A percentile compares a stretch with the other conserved stretches of the same genome.
phyloP scores from a whole-genome alignment of 2,888 invertebrate species.

The Gymnoscelis rufifasciata region DNA sequence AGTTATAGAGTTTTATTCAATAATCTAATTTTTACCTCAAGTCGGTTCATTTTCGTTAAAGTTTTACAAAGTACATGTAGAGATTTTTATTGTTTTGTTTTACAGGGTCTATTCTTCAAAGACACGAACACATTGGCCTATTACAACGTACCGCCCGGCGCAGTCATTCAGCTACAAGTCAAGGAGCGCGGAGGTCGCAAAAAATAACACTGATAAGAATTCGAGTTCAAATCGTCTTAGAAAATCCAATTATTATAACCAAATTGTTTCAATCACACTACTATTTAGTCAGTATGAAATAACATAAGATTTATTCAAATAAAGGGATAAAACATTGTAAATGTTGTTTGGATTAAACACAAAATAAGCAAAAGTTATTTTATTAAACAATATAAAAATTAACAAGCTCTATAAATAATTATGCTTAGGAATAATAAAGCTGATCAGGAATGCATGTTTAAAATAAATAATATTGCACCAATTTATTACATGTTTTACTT shows the following conservation, averaged over 20 bases:
- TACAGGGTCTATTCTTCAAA: conserved; percentile 97
- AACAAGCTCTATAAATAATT: conserved; percentile 27
- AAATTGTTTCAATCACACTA: too few species aligned
- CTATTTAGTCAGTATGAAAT: too few species aligned
- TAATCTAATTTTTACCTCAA: too few species aligned
- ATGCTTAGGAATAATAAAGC: conserved; percentile 4
- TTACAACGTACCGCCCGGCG: conserved; percentile 94
- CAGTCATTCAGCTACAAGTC: conserved; percentile 91
- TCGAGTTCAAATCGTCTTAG: too few species aligned
- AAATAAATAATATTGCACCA: conserved; percentile 24
- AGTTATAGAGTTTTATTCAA: too few species aligned
- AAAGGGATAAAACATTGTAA: background rate
- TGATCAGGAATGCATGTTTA: conserved; percentile 25
- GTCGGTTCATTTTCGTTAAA: too few species aligned
- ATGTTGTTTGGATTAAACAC: conserved; percentile 2
- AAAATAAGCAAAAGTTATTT: conserved; percentile 15
- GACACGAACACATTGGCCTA: conserved; percentile 96
- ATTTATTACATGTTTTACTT: conserved; percentile 3
- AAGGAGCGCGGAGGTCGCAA: conserved; percentile 99
- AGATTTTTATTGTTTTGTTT: conserved; percentile 12
- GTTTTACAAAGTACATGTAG: too few species aligned
- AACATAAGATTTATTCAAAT: too few species aligned
- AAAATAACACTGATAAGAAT: conserved; percentile 80
- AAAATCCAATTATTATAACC: too few species aligned
- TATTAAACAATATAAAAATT: conserved; percentile 32